A percentile compares a stretch with the other conserved stretches of the same genome.
These are phyloP conservation scores for Progne subis DNA, from an alignment of 2,113 vertebrate species.

Conservation along the genomic window DNA sequence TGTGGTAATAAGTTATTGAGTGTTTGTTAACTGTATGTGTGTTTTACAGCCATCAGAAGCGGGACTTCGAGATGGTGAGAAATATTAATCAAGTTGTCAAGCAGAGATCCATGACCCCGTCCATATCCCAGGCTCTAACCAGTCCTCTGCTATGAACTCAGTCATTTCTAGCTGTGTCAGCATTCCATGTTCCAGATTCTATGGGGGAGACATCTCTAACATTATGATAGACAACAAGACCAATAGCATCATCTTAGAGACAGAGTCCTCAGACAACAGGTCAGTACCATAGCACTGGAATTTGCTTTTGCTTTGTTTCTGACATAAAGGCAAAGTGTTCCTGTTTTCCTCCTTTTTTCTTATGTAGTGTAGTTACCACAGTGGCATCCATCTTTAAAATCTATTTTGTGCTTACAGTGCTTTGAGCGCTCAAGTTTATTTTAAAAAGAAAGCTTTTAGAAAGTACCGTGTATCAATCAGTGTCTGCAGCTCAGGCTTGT, in stretches of 20 bases:
- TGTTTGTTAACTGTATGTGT: not conserved
- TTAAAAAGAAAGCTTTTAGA: not conserved
- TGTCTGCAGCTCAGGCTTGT: not conserved
- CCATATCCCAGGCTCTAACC: conserved; percentile 98
- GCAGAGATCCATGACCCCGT: conserved; percentile 87
- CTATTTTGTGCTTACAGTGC: not conserved
- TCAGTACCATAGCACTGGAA: conserved; percentile 51
- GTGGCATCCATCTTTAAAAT: not conserved
- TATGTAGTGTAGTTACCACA: not conserved
- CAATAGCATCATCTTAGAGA: conserved; percentile 87
- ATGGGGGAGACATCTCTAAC: conserved; percentile 85
- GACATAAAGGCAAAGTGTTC: not conserved
- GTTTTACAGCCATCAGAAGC: conserved; percentile 88
- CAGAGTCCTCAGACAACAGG: conserved; percentile 79
- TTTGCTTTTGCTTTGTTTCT: not conserved
- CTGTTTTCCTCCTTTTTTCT: not conserved
- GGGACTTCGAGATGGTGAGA: conserved; percentile 93
- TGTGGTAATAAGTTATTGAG: not conserved
- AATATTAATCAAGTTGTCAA: conserved; percentile 93
- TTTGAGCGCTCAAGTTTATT: not conserved
- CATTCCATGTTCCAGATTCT: conserved; percentile 90
- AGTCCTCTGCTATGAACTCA: conserved; percentile 91
- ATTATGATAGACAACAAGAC: conserved; percentile 90
- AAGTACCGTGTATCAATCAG: not conserved
- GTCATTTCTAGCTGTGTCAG: conserved; percentile 90